These are phyloP conservation scores for Melanaphis sacchari DNA, from an alignment of 1,140 invertebrate species.

Conservation along the genomic window DNA sequence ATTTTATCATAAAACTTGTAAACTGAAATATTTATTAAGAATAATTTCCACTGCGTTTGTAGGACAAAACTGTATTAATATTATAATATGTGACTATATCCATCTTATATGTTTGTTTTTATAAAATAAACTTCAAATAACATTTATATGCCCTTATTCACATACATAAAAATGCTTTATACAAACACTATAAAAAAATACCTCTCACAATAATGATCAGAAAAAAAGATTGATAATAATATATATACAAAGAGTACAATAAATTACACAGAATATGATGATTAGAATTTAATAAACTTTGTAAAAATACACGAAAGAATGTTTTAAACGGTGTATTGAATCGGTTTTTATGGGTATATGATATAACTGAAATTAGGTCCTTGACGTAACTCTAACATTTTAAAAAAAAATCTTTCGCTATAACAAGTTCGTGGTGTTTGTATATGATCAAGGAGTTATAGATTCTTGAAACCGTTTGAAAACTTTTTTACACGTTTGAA, in stretches of 20 bases:
- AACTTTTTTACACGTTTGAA: background rate
- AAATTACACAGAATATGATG: background rate
- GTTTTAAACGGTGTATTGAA: constrained; percentile 19
- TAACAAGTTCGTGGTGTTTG: background rate
- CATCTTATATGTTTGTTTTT: background rate
- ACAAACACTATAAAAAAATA: background rate
- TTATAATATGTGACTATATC: background rate
- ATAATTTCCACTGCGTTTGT: background rate
- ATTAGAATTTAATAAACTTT: background rate
- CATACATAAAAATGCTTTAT: background rate
- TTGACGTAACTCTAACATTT: background rate
- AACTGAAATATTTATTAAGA: background rate
- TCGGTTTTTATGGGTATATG: constrained; percentile 35
- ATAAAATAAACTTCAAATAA: background rate
- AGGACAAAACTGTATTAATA: background rate
- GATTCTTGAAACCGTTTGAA: background rate
- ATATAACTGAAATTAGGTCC: background rate
- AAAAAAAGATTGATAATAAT: background rate
- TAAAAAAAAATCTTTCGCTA: background rate
- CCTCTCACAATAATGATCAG: background rate
- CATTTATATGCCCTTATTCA: background rate
- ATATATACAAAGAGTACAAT: background rate
- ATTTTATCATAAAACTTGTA: background rate
- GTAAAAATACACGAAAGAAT: background rate
- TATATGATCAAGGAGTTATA: background rate